Percentiles rank a stretch among this genome's conserved stretches.
Conservation (phyloP, 2,797 vertebrate genomes). For the Spea hammondii region DNA sequence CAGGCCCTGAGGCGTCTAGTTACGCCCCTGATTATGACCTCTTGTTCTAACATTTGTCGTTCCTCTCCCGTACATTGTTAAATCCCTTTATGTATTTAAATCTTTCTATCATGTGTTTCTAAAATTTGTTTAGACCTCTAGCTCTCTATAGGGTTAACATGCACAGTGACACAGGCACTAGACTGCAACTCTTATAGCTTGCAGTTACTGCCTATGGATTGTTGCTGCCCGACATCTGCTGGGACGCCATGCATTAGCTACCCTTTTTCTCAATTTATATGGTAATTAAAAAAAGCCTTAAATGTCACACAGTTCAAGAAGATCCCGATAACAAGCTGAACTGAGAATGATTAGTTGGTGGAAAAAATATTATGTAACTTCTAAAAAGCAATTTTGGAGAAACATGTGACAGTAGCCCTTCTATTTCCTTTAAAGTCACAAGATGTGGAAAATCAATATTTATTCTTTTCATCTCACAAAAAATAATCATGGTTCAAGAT, state of each 20-base stretch:
- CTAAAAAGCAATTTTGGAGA: not conserved
- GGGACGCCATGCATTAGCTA: not conserved
- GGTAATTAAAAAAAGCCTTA: not conserved
- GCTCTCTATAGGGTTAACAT: too few species aligned
- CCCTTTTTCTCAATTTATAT: not conserved
- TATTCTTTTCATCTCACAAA: conserved; percentile 45
- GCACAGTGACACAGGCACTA: too few species aligned
- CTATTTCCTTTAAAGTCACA: conserved; percentile 4
- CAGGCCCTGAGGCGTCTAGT: too few species aligned
- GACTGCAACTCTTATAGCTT: too few species aligned
- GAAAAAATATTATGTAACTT: conserved; percentile 15
- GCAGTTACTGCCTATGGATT: too few species aligned
- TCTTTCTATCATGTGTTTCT: too few species aligned
- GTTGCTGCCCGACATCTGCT: too few species aligned
- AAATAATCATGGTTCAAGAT: conserved; percentile 52
- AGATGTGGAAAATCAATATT: conserved; percentile 32
- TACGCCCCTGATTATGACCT: too few species aligned
- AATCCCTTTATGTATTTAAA: too few species aligned
- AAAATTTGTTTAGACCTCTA: too few species aligned
- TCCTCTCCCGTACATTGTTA: too few species aligned
- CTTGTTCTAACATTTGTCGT: too few species aligned
- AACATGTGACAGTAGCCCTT: conserved; percentile 11
- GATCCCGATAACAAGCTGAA: not conserved
- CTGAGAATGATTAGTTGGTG: not conserved
- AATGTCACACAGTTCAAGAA: not conserved